Evolutionary conservation across 2,888 invertebrate species (phyloP).

Genomic region (Galerucella calmariensis): DNA sequence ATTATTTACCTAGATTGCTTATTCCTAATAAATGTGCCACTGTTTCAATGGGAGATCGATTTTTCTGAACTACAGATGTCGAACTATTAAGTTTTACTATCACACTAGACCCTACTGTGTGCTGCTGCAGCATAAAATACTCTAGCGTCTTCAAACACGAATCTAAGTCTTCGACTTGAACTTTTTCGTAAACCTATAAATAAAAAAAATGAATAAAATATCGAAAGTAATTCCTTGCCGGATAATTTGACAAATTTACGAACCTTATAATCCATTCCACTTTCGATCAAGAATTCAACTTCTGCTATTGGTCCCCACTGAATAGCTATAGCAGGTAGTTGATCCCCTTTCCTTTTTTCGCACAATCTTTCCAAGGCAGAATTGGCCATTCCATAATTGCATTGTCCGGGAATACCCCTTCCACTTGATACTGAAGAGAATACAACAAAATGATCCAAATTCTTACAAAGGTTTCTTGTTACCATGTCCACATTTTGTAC

Average conservation of each 20-base stretch:
- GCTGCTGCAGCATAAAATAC: constrained; percentile 44
- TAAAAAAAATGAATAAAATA: not conserved
- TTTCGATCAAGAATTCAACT: constrained; percentile 45
- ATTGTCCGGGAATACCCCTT: constrained; percentile 52
- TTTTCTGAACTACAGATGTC: not conserved
- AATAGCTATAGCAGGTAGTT: constrained; percentile 51
- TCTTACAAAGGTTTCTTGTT: constrained; percentile 65
- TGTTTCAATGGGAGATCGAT: constrained; percentile 42
- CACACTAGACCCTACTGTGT: constrained; percentile 41
- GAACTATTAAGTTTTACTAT: constrained; percentile 32
- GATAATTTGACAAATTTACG: not conserved
- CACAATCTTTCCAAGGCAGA: constrained; percentile 53
- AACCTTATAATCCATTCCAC: constrained; percentile 38
- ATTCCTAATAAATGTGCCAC: constrained; percentile 49
- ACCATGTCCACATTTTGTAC: constrained; percentile 69
- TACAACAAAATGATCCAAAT: constrained; percentile 55
- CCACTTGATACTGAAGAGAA: constrained; percentile 52
- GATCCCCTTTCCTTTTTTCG: constrained; percentile 48
- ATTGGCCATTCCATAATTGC: constrained; percentile 54
- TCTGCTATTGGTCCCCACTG: constrained; percentile 54
- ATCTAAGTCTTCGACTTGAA: constrained; percentile 42
- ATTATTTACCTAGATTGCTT: constrained; percentile 44
- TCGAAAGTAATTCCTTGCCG: not conserved
- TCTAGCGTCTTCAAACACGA: constrained; percentile 47
- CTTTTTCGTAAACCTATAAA: constrained; percentile 29